Conservation (phyloP, 2,113 vertebrate genomes). For the Thymallus thymallus region DNA sequence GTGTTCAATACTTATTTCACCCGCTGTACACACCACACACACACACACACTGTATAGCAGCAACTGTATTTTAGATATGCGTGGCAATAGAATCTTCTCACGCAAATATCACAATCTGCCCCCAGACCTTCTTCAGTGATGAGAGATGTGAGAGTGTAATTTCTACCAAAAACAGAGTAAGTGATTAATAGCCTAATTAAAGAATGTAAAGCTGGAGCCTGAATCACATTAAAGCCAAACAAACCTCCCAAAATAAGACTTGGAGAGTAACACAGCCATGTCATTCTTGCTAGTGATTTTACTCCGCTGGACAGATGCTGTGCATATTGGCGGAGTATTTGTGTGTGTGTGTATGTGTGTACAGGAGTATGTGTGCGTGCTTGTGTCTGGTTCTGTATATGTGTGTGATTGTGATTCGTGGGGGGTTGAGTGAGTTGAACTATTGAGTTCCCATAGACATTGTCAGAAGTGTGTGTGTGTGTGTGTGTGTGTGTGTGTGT, state of each 20-base stretch:
- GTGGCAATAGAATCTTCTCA: slow-evolving; percentile 22
- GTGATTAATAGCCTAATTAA: slow-evolving; percentile 51
- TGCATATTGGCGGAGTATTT: neutral
- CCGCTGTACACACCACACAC: too few relatives aligned
- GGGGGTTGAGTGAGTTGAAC: neutral
- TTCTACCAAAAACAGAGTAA: slow-evolving; percentile 57
- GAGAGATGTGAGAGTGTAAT: slow-evolving; percentile 39
- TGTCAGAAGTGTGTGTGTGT: slow-evolving; percentile 20
- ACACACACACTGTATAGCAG: neutral
- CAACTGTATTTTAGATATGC: slow-evolving; percentile 1
- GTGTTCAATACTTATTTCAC: too few relatives aligned
- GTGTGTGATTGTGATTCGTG: slow-evolving; percentile 2
- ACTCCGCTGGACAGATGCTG: slow-evolving; percentile 21
- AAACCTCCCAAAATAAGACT: slow-evolving; percentile 47
- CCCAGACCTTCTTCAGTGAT: slow-evolving; percentile 22
- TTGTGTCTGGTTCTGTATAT: neutral
- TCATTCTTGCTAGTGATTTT: slow-evolving; percentile 55
- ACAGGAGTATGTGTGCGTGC: neutral
- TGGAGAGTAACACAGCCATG: slow-evolving; percentile 35
- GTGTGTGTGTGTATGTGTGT: neutral
- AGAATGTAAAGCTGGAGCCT: slow-evolving; percentile 35
- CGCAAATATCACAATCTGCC: slow-evolving; percentile 14
- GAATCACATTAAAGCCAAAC: slow-evolving; percentile 54
- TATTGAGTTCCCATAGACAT: slow-evolving; percentile 3
- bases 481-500: slow-evolving; percentile 8